Conservation (phyloP, 2,797 vertebrate species). For the Adelosebastes latens region DNA sequence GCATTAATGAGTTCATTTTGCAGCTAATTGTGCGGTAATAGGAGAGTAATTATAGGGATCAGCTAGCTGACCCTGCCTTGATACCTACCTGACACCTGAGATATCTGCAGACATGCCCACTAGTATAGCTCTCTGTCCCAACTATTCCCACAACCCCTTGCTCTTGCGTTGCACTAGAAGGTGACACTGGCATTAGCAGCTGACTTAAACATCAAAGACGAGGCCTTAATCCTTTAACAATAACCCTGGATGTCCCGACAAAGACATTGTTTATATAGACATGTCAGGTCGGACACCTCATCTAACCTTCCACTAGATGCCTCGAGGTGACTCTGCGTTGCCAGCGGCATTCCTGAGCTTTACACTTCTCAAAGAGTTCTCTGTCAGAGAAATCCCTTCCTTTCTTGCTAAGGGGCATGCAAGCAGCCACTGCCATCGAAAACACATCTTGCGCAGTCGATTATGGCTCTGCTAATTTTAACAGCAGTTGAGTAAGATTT, state of each 20-base stretch:
- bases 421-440: conserved; percentile 9
- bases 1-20: conserved; percentile 59
- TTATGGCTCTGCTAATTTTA: background rate
- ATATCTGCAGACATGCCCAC: conserved; percentile 20
- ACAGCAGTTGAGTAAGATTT: conserved; percentile 1
- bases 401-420: conserved; percentile 30
- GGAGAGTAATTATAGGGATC: conserved; percentile 59
- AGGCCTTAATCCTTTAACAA: conserved; percentile 80
- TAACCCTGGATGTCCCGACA: conserved; percentile 81
- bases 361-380: conserved; percentile 37
- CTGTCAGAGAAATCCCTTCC: conserved; percentile 31
- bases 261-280: conserved; percentile 84
- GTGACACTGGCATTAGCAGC: conserved; percentile 71
- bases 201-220: conserved; percentile 84
- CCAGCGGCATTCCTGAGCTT: conserved; percentile 53
- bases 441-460: background rate
- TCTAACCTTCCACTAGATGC: conserved; percentile 76
- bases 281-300: conserved; percentile 87
- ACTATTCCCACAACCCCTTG: conserved; percentile 61
- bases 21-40: conserved; percentile 59
- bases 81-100: conserved; percentile 55
- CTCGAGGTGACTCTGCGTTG: conserved; percentile 65
- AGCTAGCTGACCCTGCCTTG: conserved; percentile 27
- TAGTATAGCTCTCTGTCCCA: conserved; percentile 11
- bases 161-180: conserved; percentile 48